Conservation (phyloP, 2,888 invertebrate species). For the Tipula vernalis region DNA sequence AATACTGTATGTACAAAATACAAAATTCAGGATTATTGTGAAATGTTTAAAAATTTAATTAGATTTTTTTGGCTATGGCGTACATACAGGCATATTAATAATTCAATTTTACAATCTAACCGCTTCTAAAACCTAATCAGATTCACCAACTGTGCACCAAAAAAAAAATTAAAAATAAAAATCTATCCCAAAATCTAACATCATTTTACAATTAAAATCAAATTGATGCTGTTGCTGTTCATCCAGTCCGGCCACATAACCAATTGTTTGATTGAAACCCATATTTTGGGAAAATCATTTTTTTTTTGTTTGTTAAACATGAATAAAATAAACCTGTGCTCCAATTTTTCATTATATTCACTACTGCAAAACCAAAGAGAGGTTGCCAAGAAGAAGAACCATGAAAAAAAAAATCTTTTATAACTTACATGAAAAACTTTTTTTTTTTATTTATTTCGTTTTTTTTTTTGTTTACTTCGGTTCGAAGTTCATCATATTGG, state of each 20-base stretch:
- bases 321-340: neutral
- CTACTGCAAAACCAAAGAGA: neutral
- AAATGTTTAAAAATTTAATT: neutral
- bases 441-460: neutral
- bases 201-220: neutral
- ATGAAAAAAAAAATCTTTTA: neutral
- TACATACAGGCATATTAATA: neutral
- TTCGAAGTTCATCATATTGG: constrained; percentile 4
- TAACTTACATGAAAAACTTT: neutral
- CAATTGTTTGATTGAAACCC: neutral
- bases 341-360: neutral
- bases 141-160: neutral
- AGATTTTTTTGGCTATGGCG: neutral
- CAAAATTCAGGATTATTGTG: neutral
- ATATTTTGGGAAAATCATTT: neutral
- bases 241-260: neutral
- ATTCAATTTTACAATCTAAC: neutral
- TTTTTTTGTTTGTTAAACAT: neutral
- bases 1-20: neutral
- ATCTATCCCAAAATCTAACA: neutral
- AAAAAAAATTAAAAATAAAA: neutral
- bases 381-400: neutral
- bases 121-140: neutral
- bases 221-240: neutral
- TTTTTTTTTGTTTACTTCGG: neutral